Evolutionary conservation across 2,113 vertebrate genomes (phyloP), one percentile per base, ranked within the genome.

Genomic region (Melanerpes formicivorus): DNA sequence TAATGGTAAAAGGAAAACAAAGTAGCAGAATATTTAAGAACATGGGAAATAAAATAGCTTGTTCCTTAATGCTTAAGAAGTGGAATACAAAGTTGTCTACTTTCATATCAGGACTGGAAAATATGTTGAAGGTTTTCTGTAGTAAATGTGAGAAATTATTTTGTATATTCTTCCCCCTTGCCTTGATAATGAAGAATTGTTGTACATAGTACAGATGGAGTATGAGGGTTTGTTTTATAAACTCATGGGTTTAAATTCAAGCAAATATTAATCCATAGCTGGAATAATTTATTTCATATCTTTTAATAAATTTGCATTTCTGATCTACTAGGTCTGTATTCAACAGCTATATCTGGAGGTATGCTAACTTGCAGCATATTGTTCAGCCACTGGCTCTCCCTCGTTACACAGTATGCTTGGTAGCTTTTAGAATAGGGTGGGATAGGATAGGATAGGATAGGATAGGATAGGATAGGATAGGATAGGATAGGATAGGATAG

Each of bases 71-170:
- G 11, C 34, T 81, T 59, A 50, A 79, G 32, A 90, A 37, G 37
- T 8, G 3, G 37, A 58, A 19, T 16, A 67, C 54, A 60, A 63
- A 6, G 0, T 7, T 22, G 1, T 2, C 2, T 60, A 1, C 13
- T 82, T 91, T 74, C 79, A 2, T 64, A 2, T 44, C 40, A 60
- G 8, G 19, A 46, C 30, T 60, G 21, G 17, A 87, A 74, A 87
- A 50, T 50, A 50, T 22, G 21, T 50, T 50, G 22, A 50, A 50
- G 10, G 48, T 50, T 50, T 50, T 50, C 7, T 21, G 19, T 21
- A 50, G 48, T 22, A 11, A 50, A 75, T 27, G 67, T 10, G 8
- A 17, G 65, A 63, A 48, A 48, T 48, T 48, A 48, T 48, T 64
- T 59, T 58, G 5, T 46, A 5, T 12, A 26, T 66, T 18, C 9